Conservation (phyloP, 2,888 invertebrate genomes). For the Idaea aversata region DNA sequence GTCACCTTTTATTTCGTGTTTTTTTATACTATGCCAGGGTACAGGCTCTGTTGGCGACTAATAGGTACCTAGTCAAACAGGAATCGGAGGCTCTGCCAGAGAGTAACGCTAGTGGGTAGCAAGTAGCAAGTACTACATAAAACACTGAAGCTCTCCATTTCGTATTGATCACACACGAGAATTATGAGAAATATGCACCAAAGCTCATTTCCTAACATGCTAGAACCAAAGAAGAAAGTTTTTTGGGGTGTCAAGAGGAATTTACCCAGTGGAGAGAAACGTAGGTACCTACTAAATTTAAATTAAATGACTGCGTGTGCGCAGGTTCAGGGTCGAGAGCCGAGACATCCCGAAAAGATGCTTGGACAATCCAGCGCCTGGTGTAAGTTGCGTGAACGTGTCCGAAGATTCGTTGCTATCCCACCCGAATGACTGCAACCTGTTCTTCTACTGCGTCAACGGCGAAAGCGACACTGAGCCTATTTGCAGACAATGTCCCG, state of each 20-base stretch:
- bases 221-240: too few species aligned
- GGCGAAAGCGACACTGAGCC: constrained; percentile 18
- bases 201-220: too few species aligned
- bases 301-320: not conserved
- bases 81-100: too few species aligned
- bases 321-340: not conserved
- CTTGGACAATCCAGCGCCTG: not conserved
- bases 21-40: too few species aligned
- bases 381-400: constrained; percentile 31
- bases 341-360: constrained; percentile 8
- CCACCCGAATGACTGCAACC: constrained; percentile 43
- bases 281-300: not conserved
- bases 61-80: too few species aligned
- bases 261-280: not conserved
- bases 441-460: constrained; percentile 44
- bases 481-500: constrained; percentile 42
- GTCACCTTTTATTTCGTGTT: not conserved
- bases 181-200: too few species aligned
- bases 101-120: too few species aligned
- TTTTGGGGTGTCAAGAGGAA: too few species aligned
- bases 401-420: constrained; percentile 32
- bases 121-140: too few species aligned
- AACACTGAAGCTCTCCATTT: too few species aligned
- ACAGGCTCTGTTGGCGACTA: too few species aligned
- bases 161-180: too few species aligned